phyloP scores from a whole-genome alignment of 2,888 invertebrate species.

The Schrankia costaestrigalis region DNA sequence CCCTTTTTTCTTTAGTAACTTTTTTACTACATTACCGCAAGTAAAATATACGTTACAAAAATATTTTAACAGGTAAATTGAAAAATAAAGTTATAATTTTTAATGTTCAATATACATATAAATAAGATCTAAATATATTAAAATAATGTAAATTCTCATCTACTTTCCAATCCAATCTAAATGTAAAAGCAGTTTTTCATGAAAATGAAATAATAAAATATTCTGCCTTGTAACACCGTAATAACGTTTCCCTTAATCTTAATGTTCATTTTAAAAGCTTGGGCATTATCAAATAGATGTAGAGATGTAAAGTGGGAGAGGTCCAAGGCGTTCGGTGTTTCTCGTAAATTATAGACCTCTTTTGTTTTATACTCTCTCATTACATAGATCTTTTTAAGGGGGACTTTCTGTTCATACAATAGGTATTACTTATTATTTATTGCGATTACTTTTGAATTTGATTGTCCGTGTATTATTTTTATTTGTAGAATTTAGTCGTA shows the following conservation, averaged over 20 bases:
- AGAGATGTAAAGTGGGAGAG: constrained; percentile 43
- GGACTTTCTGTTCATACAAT: constrained; percentile 54
- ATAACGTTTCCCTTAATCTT: constrained; percentile 57
- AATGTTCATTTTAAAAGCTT: constrained; percentile 55
- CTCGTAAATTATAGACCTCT: constrained; percentile 59
- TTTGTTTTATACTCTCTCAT: constrained; percentile 71
- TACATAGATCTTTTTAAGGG: constrained; percentile 66
- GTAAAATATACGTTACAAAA: too few species aligned
- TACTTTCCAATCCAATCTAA: too few species aligned
- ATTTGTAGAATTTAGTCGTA: neutral
- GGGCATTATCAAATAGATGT: constrained; percentile 51
- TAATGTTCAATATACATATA: too few species aligned
- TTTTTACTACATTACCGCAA: too few species aligned
- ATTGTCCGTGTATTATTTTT: neutral
- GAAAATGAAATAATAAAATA: constrained; percentile 21
- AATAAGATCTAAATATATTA: too few species aligned
- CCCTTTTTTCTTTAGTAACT: too few species aligned
- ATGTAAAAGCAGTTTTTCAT: constrained; percentile 4
- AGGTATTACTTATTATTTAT: constrained; percentile 36
- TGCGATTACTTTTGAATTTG: constrained; percentile 5
- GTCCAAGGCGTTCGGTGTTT: constrained; percentile 45
- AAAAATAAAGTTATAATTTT: too few species aligned
- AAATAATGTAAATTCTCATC: too few species aligned
- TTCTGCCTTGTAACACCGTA: constrained; percentile 29
- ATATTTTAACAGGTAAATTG: too few species aligned